Evolutionary conservation across 2,888 invertebrate genomes (phyloP), one percentile per base, ranked within the genome.

Genomic region (Alsophila aescularia): DNA sequence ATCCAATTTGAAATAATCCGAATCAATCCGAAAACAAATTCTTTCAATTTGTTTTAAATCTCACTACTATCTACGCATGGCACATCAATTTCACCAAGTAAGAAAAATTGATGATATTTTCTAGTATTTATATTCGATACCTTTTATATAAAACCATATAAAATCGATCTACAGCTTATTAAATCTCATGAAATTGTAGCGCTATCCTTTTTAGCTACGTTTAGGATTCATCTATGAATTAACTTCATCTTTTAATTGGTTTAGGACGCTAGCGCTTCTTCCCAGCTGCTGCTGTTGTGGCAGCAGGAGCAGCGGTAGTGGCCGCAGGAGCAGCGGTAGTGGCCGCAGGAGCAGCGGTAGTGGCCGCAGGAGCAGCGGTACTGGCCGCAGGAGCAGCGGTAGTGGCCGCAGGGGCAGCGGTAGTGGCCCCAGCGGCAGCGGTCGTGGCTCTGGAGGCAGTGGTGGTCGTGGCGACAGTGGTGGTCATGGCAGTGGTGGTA

Each of bases 391-490:
- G 16, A 13, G 48, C 56, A 0, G 67, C 62, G 0, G 64, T 59
- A 0, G 69, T 60, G 0, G 64, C 45, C 0, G 57, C 58, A 5
- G 66, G 32, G 0, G 64, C 60, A 9, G 65, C 60, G 0, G 60
- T 42, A 0, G 62, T 53, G 0, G 70, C 60, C 0, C 64, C 57
- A 4, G 71, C 57, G 0, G 71, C 49, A 1, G 72, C 49, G 0
- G 72, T 58, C 0, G 72, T 58, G 0, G 71, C 64, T 0, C 67
- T 59, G 0, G 73, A 52, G 0, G 72, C 54, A 0, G 71, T 50
- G 0, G 67, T 50, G 2, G 70, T 48, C 0, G 68, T 49, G 0
- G 70, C 58, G 0, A 68, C 44, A 0, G 72, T 52, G 0, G 68
- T 44, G 0, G 66, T 40, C 2, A 62, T 36, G 3, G 68, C 37